Evolutionary conservation across 2,113 vertebrate species (phyloP).

Genomic region (Phaetusa simplex): DNA sequence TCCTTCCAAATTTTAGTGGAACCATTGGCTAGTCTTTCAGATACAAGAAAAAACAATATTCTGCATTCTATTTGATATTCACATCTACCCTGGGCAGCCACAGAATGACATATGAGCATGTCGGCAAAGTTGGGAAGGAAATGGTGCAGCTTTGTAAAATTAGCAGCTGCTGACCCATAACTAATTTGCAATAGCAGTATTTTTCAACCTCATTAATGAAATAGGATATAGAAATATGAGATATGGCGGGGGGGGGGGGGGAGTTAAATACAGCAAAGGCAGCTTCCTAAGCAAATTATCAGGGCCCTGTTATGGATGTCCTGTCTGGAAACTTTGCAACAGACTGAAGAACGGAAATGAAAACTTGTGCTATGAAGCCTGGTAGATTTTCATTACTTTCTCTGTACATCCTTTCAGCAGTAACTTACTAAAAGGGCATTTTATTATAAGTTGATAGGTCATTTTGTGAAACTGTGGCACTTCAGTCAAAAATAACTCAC

Average conservation of each 20-base stretch:
- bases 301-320: neutral
- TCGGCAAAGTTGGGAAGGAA: conserved; percentile 12
- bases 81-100: neutral
- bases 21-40: neutral
- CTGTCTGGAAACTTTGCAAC: neutral
- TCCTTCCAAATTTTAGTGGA: neutral
- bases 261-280: conserved; percentile 9
- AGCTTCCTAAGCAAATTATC: conserved; percentile 10
- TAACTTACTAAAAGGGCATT: conserved; percentile 30
- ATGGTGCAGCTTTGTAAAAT: conserved; percentile 2
- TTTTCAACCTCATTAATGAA: conserved; percentile 33
- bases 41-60: neutral
- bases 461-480: neutral
- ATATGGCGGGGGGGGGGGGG: neutral
- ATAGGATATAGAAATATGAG: neutral
- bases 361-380: neutral
- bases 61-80: neutral
- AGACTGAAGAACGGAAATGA: neutral
- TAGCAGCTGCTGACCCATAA: conserved; percentile 43
- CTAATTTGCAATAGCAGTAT: neutral
- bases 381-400: conserved; percentile 3
- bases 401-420: neutral
- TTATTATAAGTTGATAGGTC: conserved; percentile 11
- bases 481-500: conserved; percentile 40
- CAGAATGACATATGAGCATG: neutral